Base-by-base conservation (phyloP, 2,888 invertebrate genomes). In the Netelia inedita region DNA sequence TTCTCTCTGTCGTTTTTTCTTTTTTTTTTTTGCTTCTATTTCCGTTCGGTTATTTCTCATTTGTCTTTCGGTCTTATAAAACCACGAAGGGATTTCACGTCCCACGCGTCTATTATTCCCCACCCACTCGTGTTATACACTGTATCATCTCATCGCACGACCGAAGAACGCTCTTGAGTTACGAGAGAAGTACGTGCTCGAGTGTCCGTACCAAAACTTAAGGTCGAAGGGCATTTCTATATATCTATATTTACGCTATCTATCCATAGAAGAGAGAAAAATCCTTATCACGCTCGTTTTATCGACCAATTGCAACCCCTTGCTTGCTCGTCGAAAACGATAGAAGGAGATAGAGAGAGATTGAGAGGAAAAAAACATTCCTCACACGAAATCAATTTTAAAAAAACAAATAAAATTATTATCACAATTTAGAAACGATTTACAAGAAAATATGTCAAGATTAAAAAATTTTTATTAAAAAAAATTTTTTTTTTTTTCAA, bases 121-220 rank as follows among this genome's bases (percentile, higher is more conserved):
- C 53, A 65, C 53, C 65, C 63, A 65, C 63, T 28, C 65, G 75
- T 65, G 65, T 11, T 21, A 61, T 73, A 66, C 53, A 78, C 73
- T 83, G 74, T 69, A 63, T 68, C 43, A 66, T 73, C 55, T 61
- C 43, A 28, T 79, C 57, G 61, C 19, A 46, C 46, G 21, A 21
- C 8, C 55, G n/a, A 5, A 53, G 74, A 61, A 59, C 50, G 61
- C 50, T 69, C 79, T 79, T 66, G 63, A 65, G 83, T 57, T 69
- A 63, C 57, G 79, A 79, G 79, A 79, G 79, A 79, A 55, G 73
- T 68, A 83, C 83, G 83, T 79, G 83, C 74, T 79, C 19, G 41
- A 83, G 79, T 79, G 79, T 65, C 41, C 57, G 16, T 66, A 50
- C 43, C 61, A 61, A 61, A 72, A 73, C 68, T 74, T 74, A 50